Evolutionary conservation across 2,888 invertebrate genomes (phyloP).

Genomic region (Artemia sinica): DNA sequence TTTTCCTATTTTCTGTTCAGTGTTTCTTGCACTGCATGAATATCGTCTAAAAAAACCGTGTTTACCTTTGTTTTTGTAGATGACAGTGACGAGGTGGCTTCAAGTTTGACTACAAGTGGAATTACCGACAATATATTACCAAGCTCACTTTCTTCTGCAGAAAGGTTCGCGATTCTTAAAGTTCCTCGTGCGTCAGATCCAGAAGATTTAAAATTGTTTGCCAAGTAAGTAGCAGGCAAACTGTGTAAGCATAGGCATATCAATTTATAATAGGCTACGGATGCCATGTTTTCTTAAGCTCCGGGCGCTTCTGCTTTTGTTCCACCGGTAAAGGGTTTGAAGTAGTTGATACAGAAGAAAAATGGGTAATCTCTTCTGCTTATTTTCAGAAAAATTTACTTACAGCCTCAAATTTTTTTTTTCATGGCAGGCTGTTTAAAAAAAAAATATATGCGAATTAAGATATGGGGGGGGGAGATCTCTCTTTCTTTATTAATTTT

Average conservation of each 20-base stretch:
- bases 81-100: constrained; percentile 27
- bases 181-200: constrained; percentile 55
- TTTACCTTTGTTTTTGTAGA: not conserved
- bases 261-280: no score
- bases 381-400: no score
- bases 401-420: no score
- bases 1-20: not conserved
- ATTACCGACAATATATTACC: constrained; percentile 14
- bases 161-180: constrained; percentile 44
- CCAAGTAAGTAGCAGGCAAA: constrained; percentile 30
- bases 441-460: no score
- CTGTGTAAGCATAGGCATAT: not conserved
- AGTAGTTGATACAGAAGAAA: no score
- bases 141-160: constrained; percentile 28
- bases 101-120: constrained; percentile 26
- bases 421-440: no score
- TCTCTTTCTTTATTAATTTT: no score
- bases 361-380: no score
- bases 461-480: no score
- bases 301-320: no score
- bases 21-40: not conserved
- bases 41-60: not conserved
- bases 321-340: no score
- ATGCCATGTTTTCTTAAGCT: no score
- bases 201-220: constrained; percentile 56